phyloP scores from a whole-genome alignment of 2,797 vertebrate genomes.

The Petrocephalus schoutedeni region DNA sequence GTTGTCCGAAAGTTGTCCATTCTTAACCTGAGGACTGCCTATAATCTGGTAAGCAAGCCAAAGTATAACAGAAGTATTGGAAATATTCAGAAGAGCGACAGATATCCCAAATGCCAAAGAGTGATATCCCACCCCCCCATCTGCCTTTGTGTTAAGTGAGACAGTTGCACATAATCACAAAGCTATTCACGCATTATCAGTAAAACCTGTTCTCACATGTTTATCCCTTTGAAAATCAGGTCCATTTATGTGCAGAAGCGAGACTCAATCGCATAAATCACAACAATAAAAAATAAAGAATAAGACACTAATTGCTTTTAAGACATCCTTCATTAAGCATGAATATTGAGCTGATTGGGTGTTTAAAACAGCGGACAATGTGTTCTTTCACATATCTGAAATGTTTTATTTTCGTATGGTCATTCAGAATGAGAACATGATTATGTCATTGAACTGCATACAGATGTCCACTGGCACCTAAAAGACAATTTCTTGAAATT shows the following conservation, averaged over 20 bases:
- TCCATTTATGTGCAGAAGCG: constrained; percentile 22
- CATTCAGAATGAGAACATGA: constrained; percentile 27
- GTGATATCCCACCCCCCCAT: neutral
- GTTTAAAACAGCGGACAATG: constrained; percentile 56
- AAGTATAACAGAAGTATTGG: neutral
- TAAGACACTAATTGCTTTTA: constrained; percentile 66
- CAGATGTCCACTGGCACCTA: constrained; percentile 21
- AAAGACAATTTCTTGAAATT: constrained; percentile 12
- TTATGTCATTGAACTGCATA: constrained; percentile 24
- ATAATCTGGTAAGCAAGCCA: neutral
- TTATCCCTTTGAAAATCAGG: constrained; percentile 24
- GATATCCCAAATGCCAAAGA: neutral
- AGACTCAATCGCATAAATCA: constrained; percentile 67
- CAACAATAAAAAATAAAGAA: constrained; percentile 59
- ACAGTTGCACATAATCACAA: neutral
- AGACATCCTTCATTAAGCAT: constrained; percentile 65
- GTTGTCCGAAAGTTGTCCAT: neutral
- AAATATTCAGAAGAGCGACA: neutral
- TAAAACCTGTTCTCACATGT: constrained; percentile 14
- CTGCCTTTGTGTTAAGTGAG: neutral
- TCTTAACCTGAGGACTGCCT: neutral
- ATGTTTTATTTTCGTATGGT: constrained; percentile 21
- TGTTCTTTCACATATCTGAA: constrained; percentile 23
- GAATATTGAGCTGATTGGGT: constrained; percentile 19
- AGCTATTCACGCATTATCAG: constrained; percentile 14